A percentile compares a stretch with the other conserved stretches of the same genome.
Conservation (phyloP, 2,888 invertebrate species). For the Terebella lapidaria region DNA sequence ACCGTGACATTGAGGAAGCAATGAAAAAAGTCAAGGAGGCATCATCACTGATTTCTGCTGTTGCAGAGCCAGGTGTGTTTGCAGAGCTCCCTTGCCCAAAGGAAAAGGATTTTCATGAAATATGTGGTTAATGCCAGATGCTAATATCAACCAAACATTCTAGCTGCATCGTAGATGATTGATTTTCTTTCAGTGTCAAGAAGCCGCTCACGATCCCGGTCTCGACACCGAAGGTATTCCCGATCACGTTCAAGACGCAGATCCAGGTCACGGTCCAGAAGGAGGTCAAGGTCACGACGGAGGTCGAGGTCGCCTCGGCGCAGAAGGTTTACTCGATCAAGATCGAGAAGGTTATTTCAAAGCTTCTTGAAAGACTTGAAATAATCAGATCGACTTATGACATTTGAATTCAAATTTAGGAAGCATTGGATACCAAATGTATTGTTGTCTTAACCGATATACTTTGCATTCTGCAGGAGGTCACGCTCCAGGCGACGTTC, state of each 20-base stretch:
- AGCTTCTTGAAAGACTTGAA: no score
- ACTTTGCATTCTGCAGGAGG: no score
- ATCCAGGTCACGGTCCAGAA: constrained; percentile 8
- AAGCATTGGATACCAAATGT: no score
- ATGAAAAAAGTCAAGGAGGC: constrained; percentile 96
- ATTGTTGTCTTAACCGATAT: no score
- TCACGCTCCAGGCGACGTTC: neutral
- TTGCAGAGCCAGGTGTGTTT: constrained; percentile 61
- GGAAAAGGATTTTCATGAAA: neutral
- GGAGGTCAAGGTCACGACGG: constrained; percentile 13
- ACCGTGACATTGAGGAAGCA: constrained; percentile 78
- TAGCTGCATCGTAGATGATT: neutral
- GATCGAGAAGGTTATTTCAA: no score
- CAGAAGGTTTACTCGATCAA: no score
- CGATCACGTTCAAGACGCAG: constrained; percentile 18
- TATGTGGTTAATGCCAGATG: neutral
- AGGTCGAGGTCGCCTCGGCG: constrained; percentile 12
- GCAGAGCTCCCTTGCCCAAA: neutral
- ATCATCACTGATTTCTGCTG: constrained; percentile 87
- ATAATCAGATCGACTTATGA: no score
- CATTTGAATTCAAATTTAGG: no score
- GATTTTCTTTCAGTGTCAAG: neutral
- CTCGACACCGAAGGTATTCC: constrained; percentile 9
- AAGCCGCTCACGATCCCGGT: constrained; percentile 4
- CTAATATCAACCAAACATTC: neutral